Evolutionary conservation across 2,888 invertebrate genomes (phyloP), one percentile per base, ranked within the genome.

Genomic region (Allacma fusca): DNA sequence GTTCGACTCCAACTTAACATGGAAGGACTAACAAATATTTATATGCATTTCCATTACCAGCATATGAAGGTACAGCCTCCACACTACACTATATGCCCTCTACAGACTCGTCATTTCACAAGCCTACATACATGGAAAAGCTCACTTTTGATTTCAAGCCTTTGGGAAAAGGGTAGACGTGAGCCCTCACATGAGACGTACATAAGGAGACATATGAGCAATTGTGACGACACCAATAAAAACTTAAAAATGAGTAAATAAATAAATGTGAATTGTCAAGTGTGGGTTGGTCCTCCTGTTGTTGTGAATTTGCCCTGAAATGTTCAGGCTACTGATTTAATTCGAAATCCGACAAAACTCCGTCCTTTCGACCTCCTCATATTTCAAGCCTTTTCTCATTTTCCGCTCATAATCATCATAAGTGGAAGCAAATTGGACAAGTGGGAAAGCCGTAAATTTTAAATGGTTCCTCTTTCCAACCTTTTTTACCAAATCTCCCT

Each of bases 301-400:
- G 40, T 69, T 50, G 71, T 40, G 57, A 59, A 21, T 50, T 19
- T 9, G 40, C 13, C 13, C 40, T 40, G 40, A 9, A 40, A 40
- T 40, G 40, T 5, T 40, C 5, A 13, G 40, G 40, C 5, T 40
- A 50, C 59, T 72, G 72, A 72, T 72, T 72, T 72, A 72, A 72
- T 72, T 72, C 59, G 26, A 59, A 72, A 72, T 29, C 57, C 29
- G 59, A 59, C 72, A 72, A 72, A 72, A 59, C 29, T 72, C n/a
- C 28, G 21, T 62, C 62, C 21, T 62, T 29, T 19, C 28, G 26
- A 34, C 34, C 62, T 72, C 62, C 34, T 76, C 70, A 76, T 62
- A 70, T 69, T 70, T 76, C 76, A 76, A 69, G 69, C 68, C 69
- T 69, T 74, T 70, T 62, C 76, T 70, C 76, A 76, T 76, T 76